These are phyloP conservation scores for Orestias chungarensis DNA, from an alignment of 2,797 vertebrate species.

Conservation along the genomic window DNA sequence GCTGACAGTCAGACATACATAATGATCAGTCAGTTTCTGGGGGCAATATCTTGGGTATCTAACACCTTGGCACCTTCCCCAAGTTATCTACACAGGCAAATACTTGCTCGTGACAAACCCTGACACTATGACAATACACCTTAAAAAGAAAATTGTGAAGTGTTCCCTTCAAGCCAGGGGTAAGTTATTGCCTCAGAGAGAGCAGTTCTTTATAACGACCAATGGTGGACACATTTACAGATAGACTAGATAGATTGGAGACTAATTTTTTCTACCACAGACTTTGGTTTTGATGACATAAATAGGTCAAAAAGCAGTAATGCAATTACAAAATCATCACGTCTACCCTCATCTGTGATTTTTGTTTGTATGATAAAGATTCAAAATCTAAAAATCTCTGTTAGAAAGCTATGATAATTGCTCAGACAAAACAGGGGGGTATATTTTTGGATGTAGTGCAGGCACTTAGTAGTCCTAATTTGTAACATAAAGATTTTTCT, in stretches of 20 bases:
- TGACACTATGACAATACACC: neutral
- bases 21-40: neutral
- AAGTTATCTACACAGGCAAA: neutral
- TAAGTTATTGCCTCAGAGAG: neutral
- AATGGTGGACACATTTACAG: neutral
- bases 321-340: no score
- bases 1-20: neutral
- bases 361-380: no score
- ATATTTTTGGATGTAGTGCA: neutral
- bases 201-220: neutral
- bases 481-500: conserved; percentile 6
- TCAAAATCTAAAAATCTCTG: neutral
- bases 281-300: neutral
- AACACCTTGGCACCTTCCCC: neutral
- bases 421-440: neutral
- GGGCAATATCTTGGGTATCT: neutral
- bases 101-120: neutral
- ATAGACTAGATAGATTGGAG: neutral
- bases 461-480: conserved; percentile 22
- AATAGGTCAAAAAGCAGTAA: neutral
- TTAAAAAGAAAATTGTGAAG: neutral
- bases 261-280: neutral
- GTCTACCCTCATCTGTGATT: neutral
- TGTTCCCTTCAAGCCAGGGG: neutral
- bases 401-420: neutral